A percentile compares a stretch with the other conserved stretches of the same genome.
Conservation (phyloP, 2,888 invertebrate species). For the Lasioglossum malachurum region DNA sequence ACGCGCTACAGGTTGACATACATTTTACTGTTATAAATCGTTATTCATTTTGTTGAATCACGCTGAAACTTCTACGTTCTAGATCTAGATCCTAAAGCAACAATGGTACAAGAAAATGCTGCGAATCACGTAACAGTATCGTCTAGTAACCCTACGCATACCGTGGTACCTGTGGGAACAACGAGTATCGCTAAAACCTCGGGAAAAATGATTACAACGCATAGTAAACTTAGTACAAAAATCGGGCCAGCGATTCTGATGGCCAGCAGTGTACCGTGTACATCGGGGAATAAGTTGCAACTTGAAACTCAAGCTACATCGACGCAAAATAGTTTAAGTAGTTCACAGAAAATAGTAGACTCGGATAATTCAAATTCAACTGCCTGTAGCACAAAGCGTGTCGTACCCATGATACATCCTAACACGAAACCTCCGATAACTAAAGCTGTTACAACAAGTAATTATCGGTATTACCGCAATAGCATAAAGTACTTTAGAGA, state of each 20-base stretch:
- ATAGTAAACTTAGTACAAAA: slow-evolving; percentile 64
- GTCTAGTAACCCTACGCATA: slow-evolving; percentile 42
- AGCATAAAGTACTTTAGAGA: background rate
- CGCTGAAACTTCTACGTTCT: slow-evolving; percentile 18
- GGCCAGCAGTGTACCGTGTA: slow-evolving; percentile 33
- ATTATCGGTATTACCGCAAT: slow-evolving; percentile 27
- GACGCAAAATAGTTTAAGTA: slow-evolving; percentile 57
- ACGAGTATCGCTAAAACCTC: slow-evolving; percentile 52
- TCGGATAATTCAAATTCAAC: slow-evolving; percentile 52
- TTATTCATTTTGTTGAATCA: background rate
- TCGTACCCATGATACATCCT: slow-evolving; percentile 57
- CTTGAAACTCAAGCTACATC: slow-evolving; percentile 49
- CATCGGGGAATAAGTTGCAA: slow-evolving; percentile 49
- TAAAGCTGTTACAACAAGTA: slow-evolving; percentile 69
- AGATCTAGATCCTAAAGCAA: slow-evolving; percentile 47
- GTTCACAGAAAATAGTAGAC: slow-evolving; percentile 39
- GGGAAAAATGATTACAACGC: slow-evolving; percentile 53
- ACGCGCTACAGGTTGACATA: slow-evolving; percentile 59
- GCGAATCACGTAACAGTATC: slow-evolving; percentile 29
- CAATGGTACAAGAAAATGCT: slow-evolving; percentile 31
- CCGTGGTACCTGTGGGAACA: slow-evolving; percentile 44
- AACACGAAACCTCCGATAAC: slow-evolving; percentile 58
- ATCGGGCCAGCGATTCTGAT: slow-evolving; percentile 45
- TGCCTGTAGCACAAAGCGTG: slow-evolving; percentile 38
- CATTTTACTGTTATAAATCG: slow-evolving; percentile 3